Conservation (phyloP, 35 echinoderm and acorn worm genomes). For the Patiria miniata region DNA sequence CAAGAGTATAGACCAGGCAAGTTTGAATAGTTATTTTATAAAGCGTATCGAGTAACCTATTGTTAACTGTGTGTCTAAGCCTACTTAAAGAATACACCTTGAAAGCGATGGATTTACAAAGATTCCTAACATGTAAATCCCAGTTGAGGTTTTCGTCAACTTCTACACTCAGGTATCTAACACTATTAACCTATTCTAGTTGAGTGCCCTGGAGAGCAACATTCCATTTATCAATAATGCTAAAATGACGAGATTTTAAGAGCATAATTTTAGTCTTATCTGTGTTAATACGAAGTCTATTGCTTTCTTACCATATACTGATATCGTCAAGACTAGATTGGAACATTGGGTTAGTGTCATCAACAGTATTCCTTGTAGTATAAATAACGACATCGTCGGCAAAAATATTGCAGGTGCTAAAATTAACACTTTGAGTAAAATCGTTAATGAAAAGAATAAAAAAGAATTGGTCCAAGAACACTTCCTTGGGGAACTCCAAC, state of each 20-base stretch:
- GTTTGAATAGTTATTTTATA: no score
- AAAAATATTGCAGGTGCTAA: constrained; percentile 9
- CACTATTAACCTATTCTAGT: background rate
- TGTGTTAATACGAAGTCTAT: constrained; percentile 21
- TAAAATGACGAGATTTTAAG: background rate
- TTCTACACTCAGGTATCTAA: no score
- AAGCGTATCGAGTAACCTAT: no score
- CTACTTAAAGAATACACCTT: no score
- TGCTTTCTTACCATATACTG: constrained; percentile 18
- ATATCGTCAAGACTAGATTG: constrained; percentile 39
- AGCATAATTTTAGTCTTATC: no score
- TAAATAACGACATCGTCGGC: constrained; percentile 29
- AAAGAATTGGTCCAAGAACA: constrained; percentile 31
- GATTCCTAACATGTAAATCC: no score
- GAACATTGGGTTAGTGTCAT: constrained; percentile 9
- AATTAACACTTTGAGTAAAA: constrained; percentile 11
- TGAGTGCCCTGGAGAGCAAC: background rate
- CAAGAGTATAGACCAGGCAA: no score
- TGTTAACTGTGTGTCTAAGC: no score
- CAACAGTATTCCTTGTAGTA: background rate
- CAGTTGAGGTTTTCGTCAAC: no score
- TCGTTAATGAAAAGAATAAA: constrained; percentile 37
- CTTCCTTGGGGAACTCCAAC: constrained; percentile 11
- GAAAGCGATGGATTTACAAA: no score
- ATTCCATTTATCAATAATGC: background rate